Conservation (phyloP, 2,888 invertebrate species). For the Dioctria rufipes region DNA sequence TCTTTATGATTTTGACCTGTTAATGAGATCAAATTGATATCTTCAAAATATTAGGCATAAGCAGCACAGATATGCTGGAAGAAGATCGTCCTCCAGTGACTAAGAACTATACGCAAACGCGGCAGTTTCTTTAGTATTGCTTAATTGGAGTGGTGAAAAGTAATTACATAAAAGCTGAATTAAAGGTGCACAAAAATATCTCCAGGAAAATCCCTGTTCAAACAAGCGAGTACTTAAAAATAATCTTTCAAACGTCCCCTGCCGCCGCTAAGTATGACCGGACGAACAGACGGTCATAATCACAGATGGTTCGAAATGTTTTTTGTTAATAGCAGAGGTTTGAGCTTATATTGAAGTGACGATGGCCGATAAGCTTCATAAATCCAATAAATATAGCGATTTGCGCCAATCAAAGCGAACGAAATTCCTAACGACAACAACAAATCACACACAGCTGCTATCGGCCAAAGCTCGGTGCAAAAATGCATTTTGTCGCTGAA, state of each 20-base stretch:
- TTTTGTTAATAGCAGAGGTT: constrained; percentile 15
- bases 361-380: constrained; percentile 34
- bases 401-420: constrained; percentile 32
- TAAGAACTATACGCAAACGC: no score
- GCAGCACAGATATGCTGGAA: no score
- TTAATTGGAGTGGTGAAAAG: no score
- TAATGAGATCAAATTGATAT: no score
- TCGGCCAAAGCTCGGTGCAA: constrained; percentile 22
- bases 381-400: constrained; percentile 26
- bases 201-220: neutral
- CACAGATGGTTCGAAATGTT: constrained; percentile 31
- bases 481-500: neutral
- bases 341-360: constrained; percentile 19
- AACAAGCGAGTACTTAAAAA: neutral
- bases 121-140: no score
- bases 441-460: constrained; percentile 17
- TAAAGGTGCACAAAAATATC: neutral
- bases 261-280: neutral
- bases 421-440: constrained; percentile 30
- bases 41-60: no score
- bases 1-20: no score
- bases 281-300: constrained; percentile 17
- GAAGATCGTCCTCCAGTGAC: no score
- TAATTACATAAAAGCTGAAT: neutral
- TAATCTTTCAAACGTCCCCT: neutral